Evolutionary conservation across 2,888 invertebrate genomes (phyloP).

Genomic region (Axea sp.): DNA sequence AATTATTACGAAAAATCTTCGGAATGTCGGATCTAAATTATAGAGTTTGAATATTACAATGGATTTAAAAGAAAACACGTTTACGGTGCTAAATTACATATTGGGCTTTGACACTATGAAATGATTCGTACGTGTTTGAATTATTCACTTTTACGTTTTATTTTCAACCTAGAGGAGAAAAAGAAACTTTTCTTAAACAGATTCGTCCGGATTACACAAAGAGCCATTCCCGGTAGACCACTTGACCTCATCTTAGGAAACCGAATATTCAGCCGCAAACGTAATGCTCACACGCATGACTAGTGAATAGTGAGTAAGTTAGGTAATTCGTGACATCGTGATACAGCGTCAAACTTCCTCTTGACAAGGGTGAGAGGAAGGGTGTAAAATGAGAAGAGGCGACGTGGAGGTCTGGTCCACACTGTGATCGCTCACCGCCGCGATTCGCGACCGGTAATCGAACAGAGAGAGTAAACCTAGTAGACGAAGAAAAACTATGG

Average conservation of each 20-base stretch:
- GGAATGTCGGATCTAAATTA: slow-evolving; percentile 3
- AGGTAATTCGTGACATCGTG: slow-evolving; percentile 61
- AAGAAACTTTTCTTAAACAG: slow-evolving; percentile 6
- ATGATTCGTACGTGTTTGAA: slow-evolving; percentile 10
- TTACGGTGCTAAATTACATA: slow-evolving; percentile 28
- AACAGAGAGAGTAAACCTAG: slow-evolving; percentile 6
- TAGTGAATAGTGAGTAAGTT: slow-evolving; percentile 67
- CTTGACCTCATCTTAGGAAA: slow-evolving; percentile 51
- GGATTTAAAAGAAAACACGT: slow-evolving; percentile 18
- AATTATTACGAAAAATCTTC: slow-evolving; percentile 3
- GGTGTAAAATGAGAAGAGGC: slow-evolving; percentile 57
- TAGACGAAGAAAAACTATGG: slow-evolving; percentile 30
- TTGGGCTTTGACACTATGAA: slow-evolving; percentile 21
- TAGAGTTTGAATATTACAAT: slow-evolving; percentile 16
- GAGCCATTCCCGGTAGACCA: background rate
- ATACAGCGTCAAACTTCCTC: slow-evolving; percentile 70
- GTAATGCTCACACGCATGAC: slow-evolving; percentile 53
- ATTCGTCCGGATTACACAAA: background rate
- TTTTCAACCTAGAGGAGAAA: slow-evolving; percentile 9
- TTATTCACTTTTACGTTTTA: slow-evolving; percentile 21
- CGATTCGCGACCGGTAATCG: slow-evolving; percentile 51
- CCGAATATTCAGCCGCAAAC: slow-evolving; percentile 35
- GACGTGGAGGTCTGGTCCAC: slow-evolving; percentile 63
- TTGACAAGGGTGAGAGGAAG: slow-evolving; percentile 63
- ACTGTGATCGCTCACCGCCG: slow-evolving; percentile 53